Evolutionary conservation across 2,113 vertebrate genomes (phyloP).

Genomic region (Peromyscus polionotus): DNA sequence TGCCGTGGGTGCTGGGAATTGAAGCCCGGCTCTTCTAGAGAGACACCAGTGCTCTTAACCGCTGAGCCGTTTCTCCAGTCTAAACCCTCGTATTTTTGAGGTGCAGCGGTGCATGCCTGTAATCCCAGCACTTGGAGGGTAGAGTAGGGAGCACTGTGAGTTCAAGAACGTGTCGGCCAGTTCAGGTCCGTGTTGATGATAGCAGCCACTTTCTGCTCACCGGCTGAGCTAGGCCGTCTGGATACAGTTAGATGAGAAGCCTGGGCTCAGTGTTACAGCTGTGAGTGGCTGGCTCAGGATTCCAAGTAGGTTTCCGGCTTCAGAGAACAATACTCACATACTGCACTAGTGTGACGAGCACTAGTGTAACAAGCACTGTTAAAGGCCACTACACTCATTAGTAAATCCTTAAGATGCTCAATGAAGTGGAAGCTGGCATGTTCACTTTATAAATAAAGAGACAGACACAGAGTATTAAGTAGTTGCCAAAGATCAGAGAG

Average conservation of each 20-base stretch:
- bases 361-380: background rate
- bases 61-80: too few species aligned
- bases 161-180: background rate
- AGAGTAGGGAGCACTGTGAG: background rate
- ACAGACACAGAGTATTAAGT: background rate
- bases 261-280: background rate
- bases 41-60: too few species aligned
- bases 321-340: background rate
- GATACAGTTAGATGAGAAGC: background rate
- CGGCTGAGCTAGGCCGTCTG: background rate
- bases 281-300: background rate
- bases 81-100: background rate
- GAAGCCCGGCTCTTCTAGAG: too few species aligned
- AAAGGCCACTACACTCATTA: background rate
- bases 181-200: conserved; percentile 1
- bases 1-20: too few species aligned
- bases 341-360: background rate
- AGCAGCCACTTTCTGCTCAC: background rate
- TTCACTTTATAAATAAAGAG: background rate
- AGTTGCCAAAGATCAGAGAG: background rate
- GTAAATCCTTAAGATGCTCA: background rate
- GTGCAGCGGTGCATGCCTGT: background rate
- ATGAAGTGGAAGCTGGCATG: background rate
- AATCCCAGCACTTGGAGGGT: background rate
- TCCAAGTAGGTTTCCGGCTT: background rate